Base-by-base conservation (phyloP, 2,888 invertebrate species). In the Trisateles emortualis region DNA sequence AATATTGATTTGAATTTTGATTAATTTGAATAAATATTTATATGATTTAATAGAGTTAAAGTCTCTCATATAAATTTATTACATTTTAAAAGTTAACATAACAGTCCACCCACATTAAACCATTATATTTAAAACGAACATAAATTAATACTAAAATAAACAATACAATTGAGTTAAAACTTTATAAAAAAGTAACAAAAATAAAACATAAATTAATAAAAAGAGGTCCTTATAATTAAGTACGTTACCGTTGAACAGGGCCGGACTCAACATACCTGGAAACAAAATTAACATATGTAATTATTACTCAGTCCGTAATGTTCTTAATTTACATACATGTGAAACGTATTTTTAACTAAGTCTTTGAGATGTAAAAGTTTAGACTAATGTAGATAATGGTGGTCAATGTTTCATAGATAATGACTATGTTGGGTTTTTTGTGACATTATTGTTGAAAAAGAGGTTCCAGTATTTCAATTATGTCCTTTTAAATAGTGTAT, bases 241-340 rank as follows among this genome's bases (percentile, higher is more conserved):
- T 53, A 48, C 56, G 50, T 67, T 69, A 66, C 58, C 64, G 53
- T 58, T 36, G 43, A 55, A 59, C 51, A 43, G 47, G 41, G 22
- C 49, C 22, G 54, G 40, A 43, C 55, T 50, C 22, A 24, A 72
- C 74, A 58, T 74, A 72, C 72, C 72, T 72, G 72, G 56, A 11
- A 72, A 72, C 72, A 72, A 72, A 61, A 72, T 67, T 72, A 71
- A 72, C 67, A 67, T 57, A 67, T 40, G 33, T 64, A 50, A 69
- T 72, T 66, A 72, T 51, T 52, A 49, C 36, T 51, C 26, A 35
- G 47, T 33, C 32, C 32, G 48, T 68, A 49, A 57, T 38, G 35
- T 19, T 14, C 39, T 40, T 14, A 32, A 63, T 63, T 57, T 52
- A 50, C 47, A 63, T 70, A 52, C 6, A 48, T 36, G 16, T n/a